phyloP scores from a whole-genome alignment of 2,797 vertebrate species.

The Psittacula derbiana region DNA sequence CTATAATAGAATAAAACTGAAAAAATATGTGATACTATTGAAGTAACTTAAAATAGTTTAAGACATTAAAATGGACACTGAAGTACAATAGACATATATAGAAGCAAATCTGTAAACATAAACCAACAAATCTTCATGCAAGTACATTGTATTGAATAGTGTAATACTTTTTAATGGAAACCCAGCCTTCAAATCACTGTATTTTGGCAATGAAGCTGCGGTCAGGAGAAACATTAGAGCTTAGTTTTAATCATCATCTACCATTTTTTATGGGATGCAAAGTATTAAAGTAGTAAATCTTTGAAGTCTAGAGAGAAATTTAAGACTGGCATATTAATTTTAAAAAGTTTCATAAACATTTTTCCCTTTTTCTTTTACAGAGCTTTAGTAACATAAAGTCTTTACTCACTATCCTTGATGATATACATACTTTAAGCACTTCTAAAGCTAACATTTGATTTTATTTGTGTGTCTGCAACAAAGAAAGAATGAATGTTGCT shows the following conservation, averaged over 20 bases:
- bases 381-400: not conserved
- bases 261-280: not conserved
- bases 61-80: not conserved
- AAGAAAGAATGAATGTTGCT: not conserved
- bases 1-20: not conserved
- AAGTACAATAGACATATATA: not conserved
- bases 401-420: not conserved
- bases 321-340: not conserved
- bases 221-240: not conserved
- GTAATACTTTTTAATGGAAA: not conserved
- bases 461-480: not conserved
- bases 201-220: not conserved
- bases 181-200: not conserved
- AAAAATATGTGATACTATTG: not conserved
- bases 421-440: not conserved
- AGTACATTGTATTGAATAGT: not conserved
- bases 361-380: not conserved
- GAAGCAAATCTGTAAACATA: not conserved
- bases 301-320: not conserved
- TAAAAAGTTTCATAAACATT: not conserved
- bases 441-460: not conserved
- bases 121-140: not conserved
- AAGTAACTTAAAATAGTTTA: not conserved
- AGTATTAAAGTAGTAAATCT: slow-evolving; percentile 5
- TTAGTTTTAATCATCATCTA: slow-evolving; percentile 1